Evolutionary conservation across 2,888 invertebrate genomes (phyloP).

Genomic region (Trisateles emortualis): DNA sequence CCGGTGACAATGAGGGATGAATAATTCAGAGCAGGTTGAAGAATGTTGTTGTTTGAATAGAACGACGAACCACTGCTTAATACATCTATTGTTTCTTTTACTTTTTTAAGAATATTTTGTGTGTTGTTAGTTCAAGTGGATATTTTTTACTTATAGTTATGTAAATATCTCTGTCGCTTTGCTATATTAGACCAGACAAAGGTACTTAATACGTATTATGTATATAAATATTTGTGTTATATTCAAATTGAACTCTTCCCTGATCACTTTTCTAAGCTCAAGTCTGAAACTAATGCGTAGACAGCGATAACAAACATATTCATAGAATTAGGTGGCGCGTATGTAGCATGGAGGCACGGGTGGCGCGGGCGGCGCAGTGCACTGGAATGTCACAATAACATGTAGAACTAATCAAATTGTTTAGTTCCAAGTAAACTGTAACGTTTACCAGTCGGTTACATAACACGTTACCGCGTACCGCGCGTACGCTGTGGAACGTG

Average conservation of each 20-base stretch:
- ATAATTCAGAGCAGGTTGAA: slow-evolving; percentile 4
- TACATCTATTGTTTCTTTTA: background rate
- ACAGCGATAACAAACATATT: too few species aligned
- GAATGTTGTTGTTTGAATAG: background rate
- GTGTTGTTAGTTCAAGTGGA: background rate
- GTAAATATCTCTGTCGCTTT: too few species aligned
- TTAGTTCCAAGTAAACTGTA: slow-evolving; percentile 1
- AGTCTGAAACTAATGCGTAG: too few species aligned
- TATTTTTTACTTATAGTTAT: too few species aligned
- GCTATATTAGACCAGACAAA: too few species aligned
- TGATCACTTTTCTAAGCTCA: too few species aligned
- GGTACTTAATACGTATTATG: too few species aligned
- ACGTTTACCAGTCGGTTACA: background rate
- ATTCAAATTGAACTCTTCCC: too few species aligned
- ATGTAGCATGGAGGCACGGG: too few species aligned
- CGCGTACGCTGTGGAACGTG: background rate
- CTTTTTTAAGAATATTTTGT: background rate
- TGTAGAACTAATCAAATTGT: background rate
- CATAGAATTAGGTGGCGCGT: too few species aligned
- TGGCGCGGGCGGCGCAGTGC: background rate
- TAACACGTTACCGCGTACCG: background rate
- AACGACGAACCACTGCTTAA: background rate
- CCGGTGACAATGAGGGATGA: background rate
- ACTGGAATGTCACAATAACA: background rate
- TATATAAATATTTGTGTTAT: too few species aligned